Evolutionary conservation across 2,888 invertebrate genomes (phyloP), one percentile per base, ranked within the genome.

Genomic region (Apoda limacodes): DNA sequence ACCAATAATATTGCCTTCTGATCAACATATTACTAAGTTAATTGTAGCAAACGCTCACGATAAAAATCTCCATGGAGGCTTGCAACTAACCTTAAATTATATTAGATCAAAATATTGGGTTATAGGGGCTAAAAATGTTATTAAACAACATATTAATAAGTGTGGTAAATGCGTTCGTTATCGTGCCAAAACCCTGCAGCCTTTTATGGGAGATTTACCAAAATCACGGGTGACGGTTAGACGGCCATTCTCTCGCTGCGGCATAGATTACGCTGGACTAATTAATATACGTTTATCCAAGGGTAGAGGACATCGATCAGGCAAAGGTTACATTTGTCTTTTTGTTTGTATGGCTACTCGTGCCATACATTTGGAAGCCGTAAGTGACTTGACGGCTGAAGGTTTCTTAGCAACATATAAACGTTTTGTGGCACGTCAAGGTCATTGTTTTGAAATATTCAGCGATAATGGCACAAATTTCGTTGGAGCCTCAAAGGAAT

Each of bases 31-130:
- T 7, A 24, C 40, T 0, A 30, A 28, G 9, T 15, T 48, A 5
- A 13, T 46, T 11, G 25, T 48, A 5, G 32, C 31, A 3, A 39
- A 46, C 13, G 42, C 45, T 5, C 48, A 48, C 17, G 26, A 22
- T 3, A 35, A 21, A 19, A 45, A 43, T 2, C 9, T 46, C 5
- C 46, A 48, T 28, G 46, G 43, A 5, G 43, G 46, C 4, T 39
- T 37, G 5, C 34, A 35, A 17, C 7, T 47, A 4, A 43, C 38
- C 25, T 14, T 34, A n/a, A 36, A 32, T 25, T 43, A 40, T 14
- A 13, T 46, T 4, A 25, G 40, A 12, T 13, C 37, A 5, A 39
- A 32, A 26, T 48, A 41, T 25, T 47, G 45, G 45, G 26, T 48
- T 3, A 14, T 37, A 1, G 22, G 26, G 11, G 32, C 26, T 2